Conservation (phyloP, 2,797 vertebrate species). For the Pipistrellus kuhlii region DNA sequence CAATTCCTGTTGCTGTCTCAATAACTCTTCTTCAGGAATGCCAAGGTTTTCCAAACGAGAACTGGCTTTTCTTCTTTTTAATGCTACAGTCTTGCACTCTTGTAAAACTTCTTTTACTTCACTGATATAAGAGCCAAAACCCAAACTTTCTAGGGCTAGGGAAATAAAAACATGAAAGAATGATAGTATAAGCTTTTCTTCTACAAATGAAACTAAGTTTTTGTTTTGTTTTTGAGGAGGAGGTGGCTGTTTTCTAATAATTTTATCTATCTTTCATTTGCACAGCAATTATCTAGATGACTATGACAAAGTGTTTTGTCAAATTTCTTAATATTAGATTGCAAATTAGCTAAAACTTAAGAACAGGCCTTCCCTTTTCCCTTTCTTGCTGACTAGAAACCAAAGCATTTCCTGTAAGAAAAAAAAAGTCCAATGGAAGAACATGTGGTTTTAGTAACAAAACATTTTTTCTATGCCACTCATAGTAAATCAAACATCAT, state of each 20-base stretch:
- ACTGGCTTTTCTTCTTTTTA: constrained; percentile 99
- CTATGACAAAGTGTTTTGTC: constrained; percentile 59
- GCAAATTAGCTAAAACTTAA: constrained; percentile 42
- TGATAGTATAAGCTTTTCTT: constrained; percentile 32
- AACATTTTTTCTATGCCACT: constrained; percentile 59
- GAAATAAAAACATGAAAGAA: constrained; percentile 70
- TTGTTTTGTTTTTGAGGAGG: neutral
- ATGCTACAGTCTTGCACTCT: constrained; percentile 99
- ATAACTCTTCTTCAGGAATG: constrained; percentile 98
- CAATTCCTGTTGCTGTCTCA: constrained; percentile 98
- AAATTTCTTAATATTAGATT: constrained; percentile 48
- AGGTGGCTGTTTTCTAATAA: constrained; percentile 31
- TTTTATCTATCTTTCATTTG: constrained; percentile 58
- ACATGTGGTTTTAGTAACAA: constrained; percentile 66
- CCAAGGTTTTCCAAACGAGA: constrained; percentile 98
- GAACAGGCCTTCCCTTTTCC: constrained; percentile 32
- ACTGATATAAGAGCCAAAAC: constrained; percentile 98
- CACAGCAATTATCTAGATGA: neutral
- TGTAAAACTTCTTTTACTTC: constrained; percentile 99
- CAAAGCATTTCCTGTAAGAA: constrained; percentile 56
- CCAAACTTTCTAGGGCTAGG: constrained; percentile 97
- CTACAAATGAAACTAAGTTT: neutral
- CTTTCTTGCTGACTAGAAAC: constrained; percentile 44
- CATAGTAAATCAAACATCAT: constrained; percentile 43
- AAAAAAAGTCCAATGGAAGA: constrained; percentile 24